phyloP scores from a whole-genome alignment of 2,113 vertebrate species.

The Pseudorhombus dupliciocellatus region DNA sequence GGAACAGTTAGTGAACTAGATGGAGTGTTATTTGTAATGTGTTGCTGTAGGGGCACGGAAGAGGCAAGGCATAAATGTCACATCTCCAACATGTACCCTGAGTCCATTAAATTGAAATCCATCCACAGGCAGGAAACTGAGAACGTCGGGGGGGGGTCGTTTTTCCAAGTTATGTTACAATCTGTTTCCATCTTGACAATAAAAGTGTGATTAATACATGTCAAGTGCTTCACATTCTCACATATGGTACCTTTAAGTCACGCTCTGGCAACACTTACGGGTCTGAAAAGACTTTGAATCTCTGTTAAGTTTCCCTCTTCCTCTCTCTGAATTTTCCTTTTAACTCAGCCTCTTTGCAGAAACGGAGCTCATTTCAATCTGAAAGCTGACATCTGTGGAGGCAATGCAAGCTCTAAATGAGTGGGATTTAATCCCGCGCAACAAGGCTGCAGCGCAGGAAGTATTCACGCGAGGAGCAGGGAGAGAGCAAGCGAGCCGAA shows the following conservation, averaged over 20 bases:
- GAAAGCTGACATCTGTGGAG: conserved; percentile 84
- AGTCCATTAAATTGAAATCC: neutral
- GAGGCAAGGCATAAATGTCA: neutral
- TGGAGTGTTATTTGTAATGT: neutral
- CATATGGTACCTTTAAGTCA: conserved; percentile 15
- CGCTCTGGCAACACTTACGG: conserved; percentile 36
- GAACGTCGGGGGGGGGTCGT: neutral
- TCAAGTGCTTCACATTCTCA: neutral
- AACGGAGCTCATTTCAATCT: conserved; percentile 83
- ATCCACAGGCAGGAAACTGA: neutral
- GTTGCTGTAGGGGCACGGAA: neutral
- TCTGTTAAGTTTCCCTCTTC: conserved; percentile 61
- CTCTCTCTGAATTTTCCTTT: conserved; percentile 69
- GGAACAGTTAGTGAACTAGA: neutral
- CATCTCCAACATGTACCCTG: neutral
- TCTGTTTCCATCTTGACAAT: neutral
- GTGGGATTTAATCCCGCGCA: conserved; percentile 80
- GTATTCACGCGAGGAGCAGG: conserved; percentile 53
- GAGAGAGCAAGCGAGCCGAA: conserved; percentile 34
- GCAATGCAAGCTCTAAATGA: conserved; percentile 78
- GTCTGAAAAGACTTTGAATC: conserved; percentile 63
- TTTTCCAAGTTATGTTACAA: neutral
- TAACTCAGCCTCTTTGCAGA: conserved; percentile 76
- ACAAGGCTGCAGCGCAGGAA: conserved; percentile 68
- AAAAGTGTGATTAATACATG: neutral